These are phyloP conservation scores for Oryctolagus cuniculus DNA, from an alignment of 2,113 vertebrate genomes.

Conservation along the genomic window mOryCun1.1 NC_091441.1:93141501-93142000, in stretches of 20 bases:
- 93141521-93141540: not conserved
- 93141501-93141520: not conserved
- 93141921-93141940: not conserved
- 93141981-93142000: not conserved
- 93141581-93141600: not conserved
- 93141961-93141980: not conserved
- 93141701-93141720: not conserved
- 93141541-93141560: not conserved
- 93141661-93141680: not conserved
- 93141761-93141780: not conserved
- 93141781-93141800: constrained; percentile 19
- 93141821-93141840: not conserved
- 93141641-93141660: not conserved
- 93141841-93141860: not conserved
- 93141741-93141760: not conserved
- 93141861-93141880: not conserved
- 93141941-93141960: not conserved
- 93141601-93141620: not conserved
- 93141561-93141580: not conserved
- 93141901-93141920: not conserved
- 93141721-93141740: not conserved
- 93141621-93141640: not conserved
- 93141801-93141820: not conserved
- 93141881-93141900: not conserved
- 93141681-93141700: not conserved